Evolutionary conservation across 1,140 invertebrate genomes (phyloP), one percentile per base, ranked within the genome.

Genomic region (Polypedilum pembai): DNA sequence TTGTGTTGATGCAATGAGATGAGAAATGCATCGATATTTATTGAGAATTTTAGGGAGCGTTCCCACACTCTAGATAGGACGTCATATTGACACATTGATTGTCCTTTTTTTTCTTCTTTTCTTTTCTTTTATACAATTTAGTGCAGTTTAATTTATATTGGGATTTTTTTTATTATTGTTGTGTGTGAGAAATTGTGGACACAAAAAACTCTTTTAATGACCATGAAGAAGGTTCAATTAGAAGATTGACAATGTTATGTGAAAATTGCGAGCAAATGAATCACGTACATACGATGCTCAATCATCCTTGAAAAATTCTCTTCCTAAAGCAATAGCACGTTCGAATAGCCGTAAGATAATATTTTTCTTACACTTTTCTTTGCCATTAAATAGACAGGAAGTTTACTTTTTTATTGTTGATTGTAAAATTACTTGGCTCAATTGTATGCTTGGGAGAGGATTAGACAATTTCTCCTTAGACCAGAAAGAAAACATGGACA

Each of bases 1-100:
- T 56, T 56, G 45, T 56, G 45, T n/a, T 56, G 45, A 56, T 56
- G 45, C 45, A 56, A 56, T 56, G 45, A 56, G n/a, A 56, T n/a
- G 24, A 33, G 24, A 33, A n/a, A n/a, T 56, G n/a, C 45, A 56
- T 56, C 45, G n/a, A 56, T 56, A n/a, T 56, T 56, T 56, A 56
- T 56, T 12, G 45, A 56, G 45, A 56, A 56, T 56, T 56, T 56
- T n/a, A n/a, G 10, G 12, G 12, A 12, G 12, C 45, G 45, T 56
- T 56, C 45, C 45, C 45, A 56, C 45, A 56, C 45, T 56, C n/a
- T 56, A 15, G 12, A 8, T 56, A 33, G 24, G 24, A 33, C 24
- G 10, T 56, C 45, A n/a, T n/a, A 56, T n/a, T 56, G 45, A 56
- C 12, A 56, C 12, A 56, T 56, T 56, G 45, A 56, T 56, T 56